Evolutionary conservation across 2,888 invertebrate species (phyloP).

Genomic region (Drosophila anomalipes): DNA sequence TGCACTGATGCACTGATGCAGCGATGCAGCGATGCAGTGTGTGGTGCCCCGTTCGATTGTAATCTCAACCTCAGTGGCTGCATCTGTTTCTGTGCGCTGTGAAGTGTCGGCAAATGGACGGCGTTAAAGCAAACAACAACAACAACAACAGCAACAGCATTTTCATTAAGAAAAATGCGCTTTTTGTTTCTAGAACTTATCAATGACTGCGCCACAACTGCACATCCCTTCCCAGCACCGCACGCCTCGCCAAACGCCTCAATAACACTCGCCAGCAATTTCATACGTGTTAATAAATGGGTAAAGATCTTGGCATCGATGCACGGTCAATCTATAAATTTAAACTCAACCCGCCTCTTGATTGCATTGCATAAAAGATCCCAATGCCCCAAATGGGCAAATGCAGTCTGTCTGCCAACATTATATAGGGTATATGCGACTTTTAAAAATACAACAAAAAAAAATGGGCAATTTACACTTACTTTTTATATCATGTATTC

Average conservation of each 20-base stretch:
- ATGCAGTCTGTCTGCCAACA: not conserved
- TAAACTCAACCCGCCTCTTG: conserved; percentile 16
- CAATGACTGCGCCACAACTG: conserved; percentile 35
- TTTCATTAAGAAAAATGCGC: conserved; percentile 60
- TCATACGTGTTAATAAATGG: conserved; percentile 43
- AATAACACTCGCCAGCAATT: conserved; percentile 31
- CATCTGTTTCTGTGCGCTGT: conserved; percentile 17
- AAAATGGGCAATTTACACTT: not conserved
- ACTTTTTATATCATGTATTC: not conserved
- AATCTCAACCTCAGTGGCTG: conserved; percentile 15
- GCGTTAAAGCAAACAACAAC: not conserved
- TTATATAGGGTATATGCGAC: not conserved
- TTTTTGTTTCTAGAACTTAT: conserved; percentile 50
- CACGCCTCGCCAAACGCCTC: not conserved
- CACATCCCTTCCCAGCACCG: not conserved
- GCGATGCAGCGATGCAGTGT: not conserved
- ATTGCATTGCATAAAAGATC: conserved; percentile 52
- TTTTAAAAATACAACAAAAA: not conserved
- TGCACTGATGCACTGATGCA: not conserved
- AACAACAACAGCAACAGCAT: conserved; percentile 4
- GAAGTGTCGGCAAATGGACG: not conserved
- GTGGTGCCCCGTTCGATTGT: not conserved
- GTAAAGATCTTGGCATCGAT: conserved; percentile 33
- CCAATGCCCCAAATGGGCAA: conserved; percentile 13
- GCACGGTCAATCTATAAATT: conserved; percentile 27